Base-by-base conservation (phyloP, 2,888 invertebrate species). In the Drosophila phalerata region DNA sequence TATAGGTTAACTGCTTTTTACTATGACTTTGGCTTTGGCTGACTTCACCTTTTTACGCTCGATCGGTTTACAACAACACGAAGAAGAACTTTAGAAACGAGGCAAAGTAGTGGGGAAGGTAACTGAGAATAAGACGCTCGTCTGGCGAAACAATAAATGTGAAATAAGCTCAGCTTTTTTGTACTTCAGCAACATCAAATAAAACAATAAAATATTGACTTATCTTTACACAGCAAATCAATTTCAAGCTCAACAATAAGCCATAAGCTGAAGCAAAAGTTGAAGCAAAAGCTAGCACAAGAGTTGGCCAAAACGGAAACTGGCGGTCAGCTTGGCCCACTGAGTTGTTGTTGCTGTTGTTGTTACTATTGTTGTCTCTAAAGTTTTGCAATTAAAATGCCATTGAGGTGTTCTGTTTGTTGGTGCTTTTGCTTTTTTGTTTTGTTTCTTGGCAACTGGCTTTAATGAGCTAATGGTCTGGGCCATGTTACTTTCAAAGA, bases 371-470 rank as follows among this genome's bases (percentile, higher is more conserved):
- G 68, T 74, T 66, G 78, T 78, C 55, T 38, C 55, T 69, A 61
- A 83, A 86, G 77, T 86, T 86, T 81, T 61, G 81, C 81, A 84
- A 86, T 84, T 84, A 86, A 84, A 86, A 75, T 79, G 70, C 72
- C 77, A 81, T 77, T 79, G 77, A 77, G 76, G 73, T 79, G 69
- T 80, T 71, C 38, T 47, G 30, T 28, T 37, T 37, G 55, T 40
- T 47, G 49, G 61, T 53, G 38, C 37, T 63, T 40, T 22, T 37
- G 55, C 52, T 38, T 34, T 53, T 62, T 3, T 17, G 40, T 9
- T 40, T 34, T 47, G 43, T 51, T 68, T 34, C 58, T 56, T 45
- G 56, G 34, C 45, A 52, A 25, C 43, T 34, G 58, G 56, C 38
- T 74, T 78, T 65, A 78, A 78, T 74, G 65, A 72, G 67, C 55